Conservation (phyloP, 2,888 invertebrate species). For the Agapostemon virescens region DNA sequence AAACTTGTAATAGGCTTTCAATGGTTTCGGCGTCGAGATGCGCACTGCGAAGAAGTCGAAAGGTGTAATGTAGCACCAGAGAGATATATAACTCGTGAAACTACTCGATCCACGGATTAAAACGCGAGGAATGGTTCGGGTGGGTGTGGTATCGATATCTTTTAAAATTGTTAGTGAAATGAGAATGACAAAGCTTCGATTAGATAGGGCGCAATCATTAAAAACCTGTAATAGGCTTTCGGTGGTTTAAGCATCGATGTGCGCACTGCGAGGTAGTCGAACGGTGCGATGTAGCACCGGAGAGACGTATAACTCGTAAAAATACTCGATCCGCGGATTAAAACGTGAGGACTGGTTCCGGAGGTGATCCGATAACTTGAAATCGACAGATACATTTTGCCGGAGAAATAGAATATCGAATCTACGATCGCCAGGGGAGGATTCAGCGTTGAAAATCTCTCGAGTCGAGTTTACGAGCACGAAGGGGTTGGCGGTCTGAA, state of each 20-base stretch:
- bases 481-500: not conserved
- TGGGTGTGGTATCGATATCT: no score
- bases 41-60: no score
- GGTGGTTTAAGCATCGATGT: not conserved
- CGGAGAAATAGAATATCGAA: slow-evolving; percentile 2
- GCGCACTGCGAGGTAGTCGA: not conserved
- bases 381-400: not conserved
- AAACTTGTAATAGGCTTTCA: no score
- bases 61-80: no score
- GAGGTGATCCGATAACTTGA: not conserved
- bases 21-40: no score
- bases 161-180: not conserved
- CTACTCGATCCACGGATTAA: no score
- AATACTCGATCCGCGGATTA: not conserved
- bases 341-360: not conserved
- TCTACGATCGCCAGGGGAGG: not conserved
- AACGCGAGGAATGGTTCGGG: no score
- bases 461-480: slow-evolving; percentile 50
- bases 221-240: not conserved
- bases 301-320: not conserved
- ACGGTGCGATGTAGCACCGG: not conserved
- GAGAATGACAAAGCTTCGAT: not conserved
- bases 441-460: slow-evolving; percentile 30
- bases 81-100: no score
- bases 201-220: not conserved